A percentile compares a stretch with the other conserved stretches of the same genome.
Conservation (phyloP, 2,113 vertebrate species). For the Neolamprologus caudopunctatus region DNA sequence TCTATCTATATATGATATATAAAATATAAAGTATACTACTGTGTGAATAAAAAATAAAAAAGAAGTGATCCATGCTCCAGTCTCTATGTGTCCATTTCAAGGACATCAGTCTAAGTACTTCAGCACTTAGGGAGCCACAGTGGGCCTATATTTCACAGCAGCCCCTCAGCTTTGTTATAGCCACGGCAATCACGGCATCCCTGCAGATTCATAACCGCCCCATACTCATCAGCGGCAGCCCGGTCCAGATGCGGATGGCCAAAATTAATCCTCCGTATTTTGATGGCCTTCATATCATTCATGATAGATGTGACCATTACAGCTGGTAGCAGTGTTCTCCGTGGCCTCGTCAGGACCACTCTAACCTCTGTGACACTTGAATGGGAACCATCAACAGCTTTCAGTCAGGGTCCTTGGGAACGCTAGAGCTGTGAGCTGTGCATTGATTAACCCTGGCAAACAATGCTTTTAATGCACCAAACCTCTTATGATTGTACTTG, state of each 20-base stretch:
- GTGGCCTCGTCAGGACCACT: conserved; percentile 36
- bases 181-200: conserved; percentile 36
- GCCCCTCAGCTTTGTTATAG: conserved; percentile 35
- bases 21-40: neutral
- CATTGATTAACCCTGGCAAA: neutral
- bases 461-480: neutral
- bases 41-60: neutral
- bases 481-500: neutral
- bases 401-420: neutral
- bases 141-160: conserved; percentile 44
- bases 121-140: conserved; percentile 18
- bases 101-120: conserved; percentile 24
- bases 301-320: conserved; percentile 50
- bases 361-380: conserved; percentile 17
- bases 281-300: conserved; percentile 43
- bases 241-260: conserved; percentile 40
- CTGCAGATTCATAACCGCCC: conserved; percentile 49
- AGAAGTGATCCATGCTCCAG: neutral
- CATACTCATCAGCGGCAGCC: conserved; percentile 29
- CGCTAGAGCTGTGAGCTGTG: neutral
- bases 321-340: conserved; percentile 16
- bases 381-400: neutral
- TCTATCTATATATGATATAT: neutral
- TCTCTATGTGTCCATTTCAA: conserved; percentile 28
- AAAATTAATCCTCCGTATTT: conserved; percentile 46